Base-by-base conservation (phyloP, 2,113 vertebrate genomes). In the Tyto alba region DNA sequence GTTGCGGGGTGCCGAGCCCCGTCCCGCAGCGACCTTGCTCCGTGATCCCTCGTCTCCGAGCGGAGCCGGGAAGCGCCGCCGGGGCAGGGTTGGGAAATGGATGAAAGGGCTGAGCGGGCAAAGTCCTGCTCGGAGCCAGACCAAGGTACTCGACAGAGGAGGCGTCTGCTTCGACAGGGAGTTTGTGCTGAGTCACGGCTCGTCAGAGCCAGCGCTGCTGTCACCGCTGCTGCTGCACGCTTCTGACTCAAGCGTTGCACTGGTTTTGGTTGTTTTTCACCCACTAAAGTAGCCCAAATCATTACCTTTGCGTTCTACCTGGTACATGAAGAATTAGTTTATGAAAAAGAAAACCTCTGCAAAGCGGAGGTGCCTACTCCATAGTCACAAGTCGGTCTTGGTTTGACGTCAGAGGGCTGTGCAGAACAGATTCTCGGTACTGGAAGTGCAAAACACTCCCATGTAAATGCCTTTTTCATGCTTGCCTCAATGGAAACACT, bases 101-200 rank as follows among this genome's bases (percentile, higher is more conserved):
- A 12, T 13, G 62, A 3, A 23, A 63, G 60, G 59, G 68, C 40
- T 59, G 68, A 40, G 47, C 9, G n/a, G 69, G 77, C 59, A 48
- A 34, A 84, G 60, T 45, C 22, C 48, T 17, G 73, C 62, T 43
- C 3, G 34, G 71, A 89, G 48, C 62, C 66, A 7, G 48, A 32
- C 11, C 4, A 7, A 3, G 93, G 19, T 23, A 82, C 53, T 60
- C 4, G 2, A 17, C 0, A 12, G 81, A 91, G 94, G 95, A 68
- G 93, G 78, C 7, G 60, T 6, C 68, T 55, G 55, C 91, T 87
- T 8, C 34, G 1, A 22, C 76, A 8, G 11, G 16, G 84, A 76
- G 91, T 43, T 26, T 4, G 71, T 78, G 94, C 95, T 96, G 96
- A 95, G 82, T 97, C 96, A 96, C 67, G 6, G 77, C 79, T 36